Conservation (phyloP, 2,888 invertebrate species). For the Pachycephus smyrnensis region DNA sequence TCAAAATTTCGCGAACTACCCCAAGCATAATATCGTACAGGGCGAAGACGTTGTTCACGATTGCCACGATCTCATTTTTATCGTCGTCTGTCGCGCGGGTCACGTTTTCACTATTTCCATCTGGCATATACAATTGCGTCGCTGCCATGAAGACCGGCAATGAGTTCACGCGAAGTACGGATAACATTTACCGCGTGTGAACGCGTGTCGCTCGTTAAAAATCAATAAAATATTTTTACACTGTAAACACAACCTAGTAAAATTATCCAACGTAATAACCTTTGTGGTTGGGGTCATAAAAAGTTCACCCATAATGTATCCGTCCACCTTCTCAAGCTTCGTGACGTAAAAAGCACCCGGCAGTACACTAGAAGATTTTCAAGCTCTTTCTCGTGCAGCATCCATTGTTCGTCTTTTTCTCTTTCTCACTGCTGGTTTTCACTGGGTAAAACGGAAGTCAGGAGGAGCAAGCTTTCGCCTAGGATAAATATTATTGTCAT, state of each 20-base stretch:
- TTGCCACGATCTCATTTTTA: not conserved
- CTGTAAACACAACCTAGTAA: not conserved
- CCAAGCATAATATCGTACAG: not conserved
- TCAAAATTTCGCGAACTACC: not conserved
- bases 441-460: not conserved
- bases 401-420: not conserved
- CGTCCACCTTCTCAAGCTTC: not conserved
- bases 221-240: not conserved
- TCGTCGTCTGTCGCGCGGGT: not conserved
- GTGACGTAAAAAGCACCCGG: not conserved
- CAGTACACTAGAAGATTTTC: not conserved
- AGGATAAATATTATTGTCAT: not conserved
- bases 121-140: not conserved
- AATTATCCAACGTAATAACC: not conserved
- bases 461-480: not conserved
- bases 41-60: not conserved
- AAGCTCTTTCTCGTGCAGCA: not conserved
- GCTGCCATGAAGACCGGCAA: not conserved
- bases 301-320: not conserved
- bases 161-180: not conserved
- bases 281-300: not conserved
- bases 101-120: not conserved
- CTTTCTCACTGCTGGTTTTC: not conserved
- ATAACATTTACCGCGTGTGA: not conserved
- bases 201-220: not conserved